These are phyloP conservation scores for Meloidogyne exigua DNA, from an alignment of 1,140 invertebrate genomes.

Conservation along the genomic window DNA sequence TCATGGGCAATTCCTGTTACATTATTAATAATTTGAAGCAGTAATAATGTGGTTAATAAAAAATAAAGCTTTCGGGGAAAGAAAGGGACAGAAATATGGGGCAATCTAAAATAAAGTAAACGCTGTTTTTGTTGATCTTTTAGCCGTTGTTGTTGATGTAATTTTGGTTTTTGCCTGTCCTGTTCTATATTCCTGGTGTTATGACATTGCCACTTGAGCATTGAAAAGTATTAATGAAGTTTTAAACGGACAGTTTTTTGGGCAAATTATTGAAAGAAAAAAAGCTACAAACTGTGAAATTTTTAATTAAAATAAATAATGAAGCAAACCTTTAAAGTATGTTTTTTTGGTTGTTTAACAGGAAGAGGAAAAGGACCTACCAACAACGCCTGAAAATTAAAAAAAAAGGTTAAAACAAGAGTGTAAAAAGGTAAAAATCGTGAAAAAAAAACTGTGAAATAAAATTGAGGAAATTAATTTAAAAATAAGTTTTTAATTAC, in stretches of 20 bases:
- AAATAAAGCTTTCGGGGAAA: not conserved
- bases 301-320: not conserved
- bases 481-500: too few relatives aligned
- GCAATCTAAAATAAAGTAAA: not conserved
- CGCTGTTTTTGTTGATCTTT: not conserved
- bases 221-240: not conserved
- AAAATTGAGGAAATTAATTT: not conserved
- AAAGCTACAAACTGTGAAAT: not conserved
- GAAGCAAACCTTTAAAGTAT: not conserved
- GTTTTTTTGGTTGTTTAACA: not conserved
- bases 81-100: not conserved
- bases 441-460: not conserved
- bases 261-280: not conserved
- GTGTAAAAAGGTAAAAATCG: not conserved
- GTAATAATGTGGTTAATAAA: not conserved
- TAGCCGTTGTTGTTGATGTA: not conserved
- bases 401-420: not conserved
- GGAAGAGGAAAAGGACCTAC: not conserved
- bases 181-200: not conserved
- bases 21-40: conserved; percentile 9
- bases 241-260: not conserved
- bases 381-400: not conserved
- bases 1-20: conserved; percentile 16
- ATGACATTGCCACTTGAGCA: not conserved
- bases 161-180: not conserved